Conservation (phyloP, 2,797 vertebrate species). For the Tokudaia tokunoshimensis region DNA sequence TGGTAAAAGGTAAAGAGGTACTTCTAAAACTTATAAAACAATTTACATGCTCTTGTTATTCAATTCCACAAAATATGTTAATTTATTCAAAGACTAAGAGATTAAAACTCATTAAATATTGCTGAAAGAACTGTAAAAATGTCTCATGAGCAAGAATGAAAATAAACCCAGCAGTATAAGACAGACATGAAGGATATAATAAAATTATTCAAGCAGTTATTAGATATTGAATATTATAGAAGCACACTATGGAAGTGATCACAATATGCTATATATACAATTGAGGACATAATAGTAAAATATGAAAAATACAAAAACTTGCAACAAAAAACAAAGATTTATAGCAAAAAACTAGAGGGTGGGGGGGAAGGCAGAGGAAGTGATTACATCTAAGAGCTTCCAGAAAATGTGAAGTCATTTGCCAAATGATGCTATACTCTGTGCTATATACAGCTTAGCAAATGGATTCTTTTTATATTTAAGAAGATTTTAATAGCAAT, state of each 20-base stretch:
- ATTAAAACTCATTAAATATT: conserved; percentile 44
- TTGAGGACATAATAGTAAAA: not conserved
- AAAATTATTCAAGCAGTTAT: not conserved
- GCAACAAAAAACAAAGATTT: not conserved
- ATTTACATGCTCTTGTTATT: not conserved
- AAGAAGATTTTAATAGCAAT: not conserved
- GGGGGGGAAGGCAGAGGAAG: not conserved
- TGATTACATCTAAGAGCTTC: not conserved
- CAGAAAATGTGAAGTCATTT: not conserved
- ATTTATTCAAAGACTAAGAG: not conserved
- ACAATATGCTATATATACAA: conserved; percentile 22
- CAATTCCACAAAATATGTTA: not conserved
- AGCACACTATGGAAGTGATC: not conserved
- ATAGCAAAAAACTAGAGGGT: not conserved
- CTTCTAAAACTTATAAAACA: not conserved
- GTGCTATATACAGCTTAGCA: not conserved
- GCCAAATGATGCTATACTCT: not conserved
- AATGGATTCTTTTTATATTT: not conserved
- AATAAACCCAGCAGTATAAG: not conserved
- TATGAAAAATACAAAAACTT: not conserved
- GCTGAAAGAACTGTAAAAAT: not conserved
- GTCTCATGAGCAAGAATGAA: not conserved
- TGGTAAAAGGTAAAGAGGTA: not conserved
- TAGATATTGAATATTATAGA: not conserved
- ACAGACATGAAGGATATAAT: not conserved